phyloP scores from a whole-genome alignment of 2,113 vertebrate genomes.

The Brachyhypopomus occidentalis region DNA sequence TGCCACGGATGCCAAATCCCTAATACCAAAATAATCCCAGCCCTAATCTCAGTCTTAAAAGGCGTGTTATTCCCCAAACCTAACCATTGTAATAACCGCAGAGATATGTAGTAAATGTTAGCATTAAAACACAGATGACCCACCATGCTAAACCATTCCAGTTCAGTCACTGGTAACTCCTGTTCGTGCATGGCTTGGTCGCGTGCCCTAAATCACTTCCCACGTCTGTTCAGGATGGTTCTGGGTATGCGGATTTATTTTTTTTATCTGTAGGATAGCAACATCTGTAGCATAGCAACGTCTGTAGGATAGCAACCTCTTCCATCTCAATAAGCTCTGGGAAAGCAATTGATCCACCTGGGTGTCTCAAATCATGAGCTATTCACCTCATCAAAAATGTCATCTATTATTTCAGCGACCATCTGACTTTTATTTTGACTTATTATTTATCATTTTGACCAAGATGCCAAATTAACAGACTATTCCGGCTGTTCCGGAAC shows the following conservation, averaged over 20 bases:
- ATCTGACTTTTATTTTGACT: not conserved
- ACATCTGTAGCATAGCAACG: not conserved
- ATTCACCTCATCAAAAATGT: not conserved
- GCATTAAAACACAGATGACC: not conserved
- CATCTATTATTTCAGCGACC: not conserved
- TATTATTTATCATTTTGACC: not conserved
- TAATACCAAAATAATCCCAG: too few relatives aligned
- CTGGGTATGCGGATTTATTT: not conserved
- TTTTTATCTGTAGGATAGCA: not conserved
- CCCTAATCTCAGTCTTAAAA: not conserved
- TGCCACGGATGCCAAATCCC: too few relatives aligned
- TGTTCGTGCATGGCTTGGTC: not conserved
- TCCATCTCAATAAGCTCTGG: not conserved
- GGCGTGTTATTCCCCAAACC: not conserved
- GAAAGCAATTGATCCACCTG: not conserved
- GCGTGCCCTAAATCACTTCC: not conserved
- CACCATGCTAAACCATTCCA: not conserved
- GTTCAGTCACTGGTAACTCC: not conserved
- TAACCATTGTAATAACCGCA: too few relatives aligned
- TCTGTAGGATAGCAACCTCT: not conserved
- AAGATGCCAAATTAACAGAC: not conserved
- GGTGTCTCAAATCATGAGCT: not conserved
- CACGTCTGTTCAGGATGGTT: not conserved
- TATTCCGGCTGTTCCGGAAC: too few relatives aligned
- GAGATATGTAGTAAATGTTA: too few relatives aligned